Conservation (phyloP, 2,113 vertebrate species). For the Cygnus buccinator region DNA sequence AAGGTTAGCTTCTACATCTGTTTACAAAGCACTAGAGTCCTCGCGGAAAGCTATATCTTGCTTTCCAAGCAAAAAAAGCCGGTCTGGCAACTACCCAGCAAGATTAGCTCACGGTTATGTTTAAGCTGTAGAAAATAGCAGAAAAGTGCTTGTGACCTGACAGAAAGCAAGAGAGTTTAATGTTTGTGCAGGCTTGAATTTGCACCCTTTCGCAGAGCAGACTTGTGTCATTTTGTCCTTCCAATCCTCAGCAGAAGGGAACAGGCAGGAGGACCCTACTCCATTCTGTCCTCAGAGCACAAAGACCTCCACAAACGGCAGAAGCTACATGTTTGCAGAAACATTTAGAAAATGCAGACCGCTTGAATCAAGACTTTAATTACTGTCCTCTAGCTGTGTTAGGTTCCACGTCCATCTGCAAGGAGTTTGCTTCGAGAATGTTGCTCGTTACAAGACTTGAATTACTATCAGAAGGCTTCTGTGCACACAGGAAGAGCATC, state of each 20-base stretch:
- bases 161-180: not conserved
- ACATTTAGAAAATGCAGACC: not conserved
- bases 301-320: not conserved
- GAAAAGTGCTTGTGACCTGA: not conserved
- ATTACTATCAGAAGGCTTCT: not conserved
- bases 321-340: not conserved
- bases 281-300: not conserved
- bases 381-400: not conserved
- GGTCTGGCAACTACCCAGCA: not conserved
- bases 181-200: not conserved
- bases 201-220: not conserved
- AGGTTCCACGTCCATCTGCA: not conserved
- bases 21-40: not conserved
- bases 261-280: not conserved
- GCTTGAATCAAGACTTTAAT: not conserved
- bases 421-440: not conserved
- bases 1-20: not conserved
- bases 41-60: not conserved
- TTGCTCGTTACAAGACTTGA: not conserved
- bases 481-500: not conserved
- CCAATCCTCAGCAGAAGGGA: not conserved
- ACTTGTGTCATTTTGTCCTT: not conserved
- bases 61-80: not conserved
- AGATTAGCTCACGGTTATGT: not conserved
- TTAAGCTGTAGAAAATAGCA: not conserved